These are phyloP conservation scores for Drosophila atroscutellata DNA, from an alignment of 2,888 invertebrate genomes.

Conservation along the genomic window DNA sequence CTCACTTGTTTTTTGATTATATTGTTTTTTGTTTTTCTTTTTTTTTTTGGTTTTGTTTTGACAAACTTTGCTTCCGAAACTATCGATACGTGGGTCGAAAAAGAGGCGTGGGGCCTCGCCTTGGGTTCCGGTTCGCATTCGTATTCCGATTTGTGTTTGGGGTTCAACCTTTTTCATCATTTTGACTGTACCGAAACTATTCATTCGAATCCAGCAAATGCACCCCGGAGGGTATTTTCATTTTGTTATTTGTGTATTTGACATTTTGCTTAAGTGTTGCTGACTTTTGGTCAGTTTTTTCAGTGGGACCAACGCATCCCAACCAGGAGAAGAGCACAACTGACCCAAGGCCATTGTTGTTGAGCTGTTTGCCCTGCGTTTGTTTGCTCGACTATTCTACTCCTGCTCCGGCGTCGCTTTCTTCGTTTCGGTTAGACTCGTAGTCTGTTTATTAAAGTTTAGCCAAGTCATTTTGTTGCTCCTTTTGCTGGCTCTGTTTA, in stretches of 20 bases:
- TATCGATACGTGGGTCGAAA: conserved; percentile 60
- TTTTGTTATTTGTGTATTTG: conserved; percentile 77
- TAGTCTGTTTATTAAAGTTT: conserved; percentile 72
- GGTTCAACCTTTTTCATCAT: conserved; percentile 67
- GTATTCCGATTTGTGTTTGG: conserved; percentile 10
- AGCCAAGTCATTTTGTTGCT: conserved; percentile 58
- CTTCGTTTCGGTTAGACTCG: conserved; percentile 15
- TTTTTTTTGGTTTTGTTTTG: conserved; percentile 25
- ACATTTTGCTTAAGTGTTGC: conserved; percentile 81
- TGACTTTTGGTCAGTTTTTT: conserved; percentile 74
- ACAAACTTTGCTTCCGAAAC: conserved; percentile 61
- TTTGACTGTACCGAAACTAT: conserved; percentile 69
- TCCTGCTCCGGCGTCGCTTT: conserved; percentile 17
- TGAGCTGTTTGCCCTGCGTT: conserved; percentile 34
- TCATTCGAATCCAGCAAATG: conserved; percentile 72
- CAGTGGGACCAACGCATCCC: not conserved
- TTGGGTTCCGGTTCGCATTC: conserved; percentile 5
- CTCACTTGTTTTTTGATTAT: conserved; percentile 25
- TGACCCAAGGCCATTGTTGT: conserved; percentile 66
- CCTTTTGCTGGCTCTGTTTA: conserved; percentile 32
- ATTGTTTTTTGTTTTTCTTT: conserved; percentile 2
- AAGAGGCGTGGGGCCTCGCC: not conserved
- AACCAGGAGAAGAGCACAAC: not conserved
- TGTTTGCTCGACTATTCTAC: conserved; percentile 35
- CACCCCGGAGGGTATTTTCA: conserved; percentile 77